These are phyloP conservation scores for Hermetia illucens DNA, from an alignment of 1,140 invertebrate genomes.

Conservation along the genomic window DNA sequence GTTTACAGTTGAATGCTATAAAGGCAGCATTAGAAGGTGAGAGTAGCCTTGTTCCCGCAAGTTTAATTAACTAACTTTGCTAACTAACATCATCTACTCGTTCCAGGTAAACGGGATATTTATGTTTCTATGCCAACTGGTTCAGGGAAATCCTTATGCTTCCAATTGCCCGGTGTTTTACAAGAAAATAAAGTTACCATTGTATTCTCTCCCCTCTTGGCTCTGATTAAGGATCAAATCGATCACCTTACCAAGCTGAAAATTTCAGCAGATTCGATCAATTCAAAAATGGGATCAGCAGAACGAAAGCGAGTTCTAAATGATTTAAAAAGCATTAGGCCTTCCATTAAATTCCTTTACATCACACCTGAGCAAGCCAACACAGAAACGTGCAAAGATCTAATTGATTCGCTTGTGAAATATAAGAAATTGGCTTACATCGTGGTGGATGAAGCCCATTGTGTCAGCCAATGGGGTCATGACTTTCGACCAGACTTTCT, in stretches of 20 bases:
- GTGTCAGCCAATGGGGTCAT: conserved; percentile 96
- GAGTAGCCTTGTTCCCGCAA: too few relatives aligned
- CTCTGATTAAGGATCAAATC: conserved; percentile 73
- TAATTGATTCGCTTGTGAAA: conserved; percentile 44
- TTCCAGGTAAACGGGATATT: conserved; percentile 54
- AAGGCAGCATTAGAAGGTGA: conserved; percentile 23
- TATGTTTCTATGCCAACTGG: conserved; percentile 87
- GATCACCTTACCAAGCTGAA: conserved; percentile 51
- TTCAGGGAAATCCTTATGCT: conserved; percentile 91
- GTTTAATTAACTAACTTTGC: too few relatives aligned
- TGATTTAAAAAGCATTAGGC: conserved; percentile 53
- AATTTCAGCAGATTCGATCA: conserved; percentile 70
- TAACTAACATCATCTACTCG: conserved; percentile 12
- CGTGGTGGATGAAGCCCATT: conserved; percentile 94
- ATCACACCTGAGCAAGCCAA: conserved; percentile 85
- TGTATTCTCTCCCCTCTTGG: conserved; percentile 84
- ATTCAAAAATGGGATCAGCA: conserved; percentile 65
- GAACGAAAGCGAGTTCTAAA: conserved; percentile 59
- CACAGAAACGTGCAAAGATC: conserved; percentile 55
- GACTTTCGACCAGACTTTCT: conserved; percentile 93
- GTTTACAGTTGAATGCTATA: conserved; percentile 20
- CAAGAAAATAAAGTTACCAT: conserved; percentile 60
- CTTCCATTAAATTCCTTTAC: conserved; percentile 70
- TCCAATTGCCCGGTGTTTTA: conserved; percentile 75
- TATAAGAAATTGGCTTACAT: conserved; percentile 60